Evolutionary conservation across 2,888 invertebrate genomes (phyloP), one percentile per base, ranked within the genome.

Genomic region (Volucella zonaria): DNA sequence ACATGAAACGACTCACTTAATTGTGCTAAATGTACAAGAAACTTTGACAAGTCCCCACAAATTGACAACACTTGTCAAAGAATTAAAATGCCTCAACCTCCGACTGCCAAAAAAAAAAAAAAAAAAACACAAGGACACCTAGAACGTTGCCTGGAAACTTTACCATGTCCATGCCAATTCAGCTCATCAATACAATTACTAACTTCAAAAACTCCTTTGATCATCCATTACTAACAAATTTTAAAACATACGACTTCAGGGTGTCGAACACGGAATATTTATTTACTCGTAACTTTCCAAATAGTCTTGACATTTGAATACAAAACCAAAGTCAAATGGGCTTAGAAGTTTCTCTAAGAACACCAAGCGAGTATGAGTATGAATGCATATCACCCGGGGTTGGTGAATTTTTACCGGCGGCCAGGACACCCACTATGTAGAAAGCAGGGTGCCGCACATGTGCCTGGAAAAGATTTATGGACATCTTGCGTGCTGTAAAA

Each of bases 401-500:
- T 31, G 31, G 4, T 6, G 2, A n/a, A 6, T 31, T 4, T 31
- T 4, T 31, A 6, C 31, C 31, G 6, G 31, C 31, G 6, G 31
- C 42, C 61, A 38, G 38, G 40, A 8, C 18, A 47, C 18, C 15
- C 47, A 47, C 15, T 40, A 6, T 31, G 6, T 31, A 31, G 31
- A 6, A 18, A 31, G 31, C 31, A n/a, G 47, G 43, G 23, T 38
- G 42, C 15, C 43, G 42, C 51, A 12, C 51, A 42, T 52, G 58
- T 67, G 42, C 51, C 51, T 11, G 15, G 54, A 58, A 14, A 45
- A 67, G 15, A 67, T 78, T 78, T 62, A 45, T 78, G 12, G 42
- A 73, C 73, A 61, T 43, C 15, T 49, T 76, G 82, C 82, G 78
- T 82, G 82, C 18, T 58, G 49, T 12, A 42, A 68, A 15, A 10